A percentile compares a stretch with the other conserved stretches of the same genome.
These are phyloP conservation scores for Orthosia incerta DNA, from an alignment of 2,888 invertebrate species.

Conservation along the genomic window DNA sequence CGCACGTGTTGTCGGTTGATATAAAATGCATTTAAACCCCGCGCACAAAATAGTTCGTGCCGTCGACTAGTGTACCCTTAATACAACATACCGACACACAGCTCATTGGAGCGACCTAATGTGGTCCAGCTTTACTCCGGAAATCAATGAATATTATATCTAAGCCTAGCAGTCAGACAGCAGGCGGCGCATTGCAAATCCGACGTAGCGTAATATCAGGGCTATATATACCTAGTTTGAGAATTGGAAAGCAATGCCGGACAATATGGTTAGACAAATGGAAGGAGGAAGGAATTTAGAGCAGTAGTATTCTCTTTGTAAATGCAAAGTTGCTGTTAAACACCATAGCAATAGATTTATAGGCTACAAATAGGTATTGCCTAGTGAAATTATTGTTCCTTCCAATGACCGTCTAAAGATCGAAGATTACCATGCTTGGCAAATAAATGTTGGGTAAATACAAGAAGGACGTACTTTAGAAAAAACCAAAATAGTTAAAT, in stretches of 20 bases:
- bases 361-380: no score
- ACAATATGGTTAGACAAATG: not conserved
- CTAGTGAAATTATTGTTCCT: not conserved
- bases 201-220: not conserved
- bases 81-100: constrained; percentile 9
- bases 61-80: no score
- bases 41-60: no score
- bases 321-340: not conserved
- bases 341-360: not conserved
- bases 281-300: not conserved
- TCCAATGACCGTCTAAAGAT: no score
- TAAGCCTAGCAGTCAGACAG: not conserved
- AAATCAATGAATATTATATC: constrained; percentile 15
- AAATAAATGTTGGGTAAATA: no score
- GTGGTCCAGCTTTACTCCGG: not conserved
- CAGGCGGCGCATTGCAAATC: constrained; percentile 1
- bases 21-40: no score
- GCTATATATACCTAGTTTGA: no score
- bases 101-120: not conserved
- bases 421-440: no score
- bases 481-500: no score
- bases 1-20: no score
- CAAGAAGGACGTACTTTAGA: no score
- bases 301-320: not conserved
- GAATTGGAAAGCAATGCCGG: not conserved